Base-by-base conservation (phyloP, 2,888 invertebrate genomes). In the Drosophila diplacantha region DNA sequence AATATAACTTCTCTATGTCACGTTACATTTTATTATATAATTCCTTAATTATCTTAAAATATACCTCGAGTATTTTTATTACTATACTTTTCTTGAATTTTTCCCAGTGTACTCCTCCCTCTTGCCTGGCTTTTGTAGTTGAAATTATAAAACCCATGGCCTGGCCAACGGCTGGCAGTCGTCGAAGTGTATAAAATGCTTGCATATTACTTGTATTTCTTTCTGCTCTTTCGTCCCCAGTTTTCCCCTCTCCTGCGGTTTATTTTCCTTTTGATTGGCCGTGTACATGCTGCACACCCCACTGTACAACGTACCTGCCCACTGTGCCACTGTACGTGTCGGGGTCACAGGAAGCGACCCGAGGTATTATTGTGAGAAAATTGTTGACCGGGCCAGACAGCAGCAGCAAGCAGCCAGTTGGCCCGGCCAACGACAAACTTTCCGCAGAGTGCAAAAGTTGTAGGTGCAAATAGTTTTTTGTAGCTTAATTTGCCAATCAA, bases 81-180 rank as follows among this genome's bases (percentile, higher is more conserved):
- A 14, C 14, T 32, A 7, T 1, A 14, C 8, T n/a, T n/a, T 3
- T n/a, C 3, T 3, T 26, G 9, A 26, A 34, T 35, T 35, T 35
- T 3, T 51, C 14, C 9, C 31, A 24, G 22, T 44, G 41, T 11
- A 16, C 11, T 26, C 6, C 22, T 16, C 12, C 22, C 32, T 34
- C 34, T 7, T 34, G 44, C 20, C 44, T 9, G 44, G 29, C 49
- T 49, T 34, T 49, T 49, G 49, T 34, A 34, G 59, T 59, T 62
- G 53, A 75, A 79, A 81, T 79, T 81, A 75, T 78, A 81, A 79
- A 81, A 63, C 56, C 63, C 71, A 69, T 61, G 59, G 61, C 35
- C 41, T 24, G 50, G 69, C 43, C 46, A 38, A 31, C 52, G 65
- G 49, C 57, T 51, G 59, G 56, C 60, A 72, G 56, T 72, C 66